Conservation (phyloP, 2,888 invertebrate species). For the Thymelicus sylvestris region DNA sequence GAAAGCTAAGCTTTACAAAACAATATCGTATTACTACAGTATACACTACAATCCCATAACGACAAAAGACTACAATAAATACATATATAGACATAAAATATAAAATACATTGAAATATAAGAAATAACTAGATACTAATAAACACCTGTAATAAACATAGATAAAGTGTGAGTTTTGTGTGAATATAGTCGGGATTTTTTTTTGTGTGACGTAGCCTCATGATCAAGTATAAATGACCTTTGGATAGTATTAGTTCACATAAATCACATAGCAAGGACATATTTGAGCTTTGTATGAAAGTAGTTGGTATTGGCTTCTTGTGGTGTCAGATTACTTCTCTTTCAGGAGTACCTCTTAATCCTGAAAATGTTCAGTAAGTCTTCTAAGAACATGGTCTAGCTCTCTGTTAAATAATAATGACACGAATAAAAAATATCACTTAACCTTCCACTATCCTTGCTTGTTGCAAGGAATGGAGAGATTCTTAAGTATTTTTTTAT, state of each 20-base stretch:
- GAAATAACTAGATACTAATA: background rate
- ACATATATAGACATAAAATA: background rate
- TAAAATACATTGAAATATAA: background rate
- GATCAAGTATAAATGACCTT: background rate
- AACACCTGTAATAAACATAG: background rate
- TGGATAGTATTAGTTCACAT: no score
- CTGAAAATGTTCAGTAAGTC: no score
- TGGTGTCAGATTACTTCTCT: constrained; percentile 1
- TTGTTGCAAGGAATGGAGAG: no score
- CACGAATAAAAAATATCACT: no score
- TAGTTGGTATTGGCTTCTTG: constrained; percentile 7
- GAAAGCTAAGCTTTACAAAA: background rate
- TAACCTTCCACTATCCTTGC: no score
- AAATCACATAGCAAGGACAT: background rate
- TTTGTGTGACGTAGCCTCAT: background rate
- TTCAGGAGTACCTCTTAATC: background rate
- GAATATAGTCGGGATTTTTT: background rate
- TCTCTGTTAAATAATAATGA: no score
- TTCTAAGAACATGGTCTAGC: no score
- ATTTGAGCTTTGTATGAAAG: background rate
- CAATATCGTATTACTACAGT: no score
- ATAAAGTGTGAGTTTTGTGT: constrained; percentile 2
- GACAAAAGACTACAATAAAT: background rate
- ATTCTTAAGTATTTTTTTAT: no score
- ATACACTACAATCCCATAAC: no score